These are phyloP conservation scores for Xerus inauris DNA, from an alignment of 2,113 vertebrate species.

Conservation along the genomic window DNA sequence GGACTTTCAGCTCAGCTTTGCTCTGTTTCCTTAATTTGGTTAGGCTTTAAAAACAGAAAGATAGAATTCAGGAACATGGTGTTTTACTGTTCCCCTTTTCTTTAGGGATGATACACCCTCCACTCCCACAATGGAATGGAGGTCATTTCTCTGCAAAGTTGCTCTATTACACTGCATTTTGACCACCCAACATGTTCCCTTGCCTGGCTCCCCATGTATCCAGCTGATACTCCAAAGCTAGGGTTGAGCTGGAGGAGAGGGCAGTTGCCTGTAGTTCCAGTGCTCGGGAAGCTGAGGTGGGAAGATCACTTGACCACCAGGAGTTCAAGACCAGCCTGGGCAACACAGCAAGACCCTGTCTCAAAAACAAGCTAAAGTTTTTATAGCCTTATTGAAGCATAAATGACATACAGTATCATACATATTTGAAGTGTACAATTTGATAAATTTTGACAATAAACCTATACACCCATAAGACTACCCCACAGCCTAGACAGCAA, in stretches of 20 bases:
- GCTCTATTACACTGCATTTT: fast-evolving
- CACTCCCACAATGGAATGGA: neutral
- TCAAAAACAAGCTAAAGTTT: neutral
- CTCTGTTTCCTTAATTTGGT: no score
- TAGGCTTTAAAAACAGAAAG: no score
- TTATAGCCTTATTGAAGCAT: neutral
- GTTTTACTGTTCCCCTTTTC: no score
- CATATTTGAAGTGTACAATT: neutral
- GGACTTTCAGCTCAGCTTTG: no score
- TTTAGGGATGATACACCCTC: neutral
- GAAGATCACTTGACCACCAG: neutral
- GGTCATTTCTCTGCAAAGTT: neutral
- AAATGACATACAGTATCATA: neutral
- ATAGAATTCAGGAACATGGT: no score
- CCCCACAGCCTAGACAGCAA: neutral
- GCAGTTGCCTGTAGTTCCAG: neutral
- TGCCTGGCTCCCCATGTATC: neutral
- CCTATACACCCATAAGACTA: neutral
- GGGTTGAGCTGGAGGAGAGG: neutral
- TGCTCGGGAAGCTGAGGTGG: neutral
- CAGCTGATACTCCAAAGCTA: neutral
- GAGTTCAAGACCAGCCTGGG: neutral
- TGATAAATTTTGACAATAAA: neutral
- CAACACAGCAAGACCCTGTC: neutral
- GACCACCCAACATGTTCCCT: no score